Evolutionary conservation across 2,113 vertebrate species (phyloP).

Genomic region (Mixornis gularis): DNA sequence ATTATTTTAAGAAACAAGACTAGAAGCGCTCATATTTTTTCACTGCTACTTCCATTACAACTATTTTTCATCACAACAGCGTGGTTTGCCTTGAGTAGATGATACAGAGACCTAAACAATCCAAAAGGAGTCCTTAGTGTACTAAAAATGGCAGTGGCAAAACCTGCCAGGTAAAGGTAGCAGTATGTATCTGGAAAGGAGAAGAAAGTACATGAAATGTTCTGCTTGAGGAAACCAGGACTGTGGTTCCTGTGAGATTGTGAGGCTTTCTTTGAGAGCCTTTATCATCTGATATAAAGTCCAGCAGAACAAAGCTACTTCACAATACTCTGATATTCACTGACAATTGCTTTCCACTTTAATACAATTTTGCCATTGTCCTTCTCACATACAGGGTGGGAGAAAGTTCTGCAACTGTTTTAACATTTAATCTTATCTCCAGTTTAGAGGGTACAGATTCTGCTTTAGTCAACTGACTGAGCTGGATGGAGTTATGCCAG

Average conservation of each 20-base stretch:
- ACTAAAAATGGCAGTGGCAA: background rate
- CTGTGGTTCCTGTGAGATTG: background rate
- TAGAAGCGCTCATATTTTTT: background rate
- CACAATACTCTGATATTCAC: background rate
- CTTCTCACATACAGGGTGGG: background rate
- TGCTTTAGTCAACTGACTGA: background rate
- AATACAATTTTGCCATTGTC: background rate
- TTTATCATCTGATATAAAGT: background rate
- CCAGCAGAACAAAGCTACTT: background rate
- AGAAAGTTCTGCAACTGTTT: background rate
- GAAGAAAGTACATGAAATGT: fast-evolving
- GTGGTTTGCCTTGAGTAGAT: background rate
- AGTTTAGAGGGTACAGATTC: background rate
- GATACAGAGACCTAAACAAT: background rate
- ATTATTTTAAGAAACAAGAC: background rate
- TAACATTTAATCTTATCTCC: background rate
- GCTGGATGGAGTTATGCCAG: background rate
- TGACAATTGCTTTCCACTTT: background rate
- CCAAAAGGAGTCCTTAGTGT: background rate
- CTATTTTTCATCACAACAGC: background rate
- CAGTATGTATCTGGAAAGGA: background rate
- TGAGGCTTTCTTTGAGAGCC: background rate
- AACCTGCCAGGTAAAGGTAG: background rate
- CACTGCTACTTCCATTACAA: background rate
- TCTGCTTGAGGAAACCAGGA: background rate